These are phyloP conservation scores for Globia sparganii DNA, from an alignment of 2,888 invertebrate genomes.

Conservation along the genomic window DNA sequence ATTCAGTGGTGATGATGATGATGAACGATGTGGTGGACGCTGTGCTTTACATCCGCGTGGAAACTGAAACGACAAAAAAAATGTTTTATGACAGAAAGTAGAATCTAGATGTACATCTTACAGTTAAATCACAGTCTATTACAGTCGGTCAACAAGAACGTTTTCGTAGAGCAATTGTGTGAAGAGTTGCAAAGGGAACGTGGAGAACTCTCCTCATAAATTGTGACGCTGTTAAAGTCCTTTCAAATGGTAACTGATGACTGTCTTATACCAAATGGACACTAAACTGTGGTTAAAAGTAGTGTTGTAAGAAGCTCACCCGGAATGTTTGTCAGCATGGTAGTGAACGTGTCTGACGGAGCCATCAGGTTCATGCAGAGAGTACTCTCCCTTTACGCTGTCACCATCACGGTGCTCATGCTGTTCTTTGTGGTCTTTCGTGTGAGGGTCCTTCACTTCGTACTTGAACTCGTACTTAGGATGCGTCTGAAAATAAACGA, in stretches of 20 bases:
- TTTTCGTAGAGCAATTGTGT: not conserved
- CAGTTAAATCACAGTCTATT: not conserved
- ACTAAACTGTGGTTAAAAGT: not conserved
- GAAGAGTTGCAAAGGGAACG: not conserved
- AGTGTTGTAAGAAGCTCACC: slow-evolving; percentile 12
- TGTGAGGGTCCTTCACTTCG: slow-evolving; percentile 85
- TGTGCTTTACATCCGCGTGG: slow-evolving; percentile 70
- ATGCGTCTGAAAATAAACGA: slow-evolving; percentile 64
- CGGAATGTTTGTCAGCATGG: slow-evolving; percentile 59
- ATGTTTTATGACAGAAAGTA: not conserved
- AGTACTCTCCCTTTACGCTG: slow-evolving; percentile 60
- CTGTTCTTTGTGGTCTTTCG: slow-evolving; percentile 86
- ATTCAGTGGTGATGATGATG: slow-evolving; percentile 59
- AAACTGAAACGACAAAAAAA: slow-evolving; percentile 33
- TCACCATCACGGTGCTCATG: slow-evolving; percentile 78
- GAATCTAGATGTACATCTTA: not conserved
- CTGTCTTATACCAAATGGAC: not conserved
- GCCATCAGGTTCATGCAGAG: slow-evolving; percentile 58
- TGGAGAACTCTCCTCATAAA: not conserved
- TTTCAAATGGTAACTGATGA: not conserved
- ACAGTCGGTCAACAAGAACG: not conserved
- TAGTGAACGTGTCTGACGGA: slow-evolving; percentile 63
- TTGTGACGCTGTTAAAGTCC: too few species aligned
- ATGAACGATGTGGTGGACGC: slow-evolving; percentile 63
- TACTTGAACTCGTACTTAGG: slow-evolving; percentile 82